Base-by-base conservation (phyloP, 2,113 vertebrate species). In the Heterocephalus glaber region DNA sequence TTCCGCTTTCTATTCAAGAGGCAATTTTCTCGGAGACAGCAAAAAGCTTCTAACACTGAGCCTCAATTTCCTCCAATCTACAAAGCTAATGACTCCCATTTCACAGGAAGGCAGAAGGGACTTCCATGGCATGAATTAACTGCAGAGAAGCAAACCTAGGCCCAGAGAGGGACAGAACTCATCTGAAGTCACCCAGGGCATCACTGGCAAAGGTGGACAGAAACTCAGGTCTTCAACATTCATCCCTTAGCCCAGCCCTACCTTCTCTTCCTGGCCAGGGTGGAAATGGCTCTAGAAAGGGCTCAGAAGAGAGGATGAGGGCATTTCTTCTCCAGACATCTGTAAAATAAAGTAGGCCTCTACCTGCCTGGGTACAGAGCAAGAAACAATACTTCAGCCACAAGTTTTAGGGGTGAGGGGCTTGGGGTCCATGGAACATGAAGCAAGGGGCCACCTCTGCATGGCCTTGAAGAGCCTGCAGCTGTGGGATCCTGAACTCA, bases 11-110 rank as follows among this genome's bases (percentile, higher is more conserved):
- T 80, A 68, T 85, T 96, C 82, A 80, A 96, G 95, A 79, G 90
- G 85, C 92, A 95, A 79, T 95, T 96, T 96, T 95, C 92, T 93
- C 56, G 0, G 28, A 82, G 65, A 93, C 2, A 3, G 44, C 8
- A 41, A 92, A 49, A 89, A 83, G 63, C 72, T 47, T 85, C 58
- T 79, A 66, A 94, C 77, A 83, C 74, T 61, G 79, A 83, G 79
- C 86, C 95, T 97, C 94, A 68, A 72, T 97, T 92, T 96, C 94
- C 49, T 95, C 66, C 44, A 72, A 49, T 95, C 87, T 83, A n/a
- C 66, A 74, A 95, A 95, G 95, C 33, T 35, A 95, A 79, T 56
- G 65, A 83, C 68, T 79, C 44, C 44, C 86, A 84, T 60, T 66
- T 41, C 16, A 11, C 13, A 6, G 77, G 60, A 82, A 68, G 22